Base-by-base conservation (phyloP, 2,888 invertebrate species). In the Chrysomela aeneicollis region DNA sequence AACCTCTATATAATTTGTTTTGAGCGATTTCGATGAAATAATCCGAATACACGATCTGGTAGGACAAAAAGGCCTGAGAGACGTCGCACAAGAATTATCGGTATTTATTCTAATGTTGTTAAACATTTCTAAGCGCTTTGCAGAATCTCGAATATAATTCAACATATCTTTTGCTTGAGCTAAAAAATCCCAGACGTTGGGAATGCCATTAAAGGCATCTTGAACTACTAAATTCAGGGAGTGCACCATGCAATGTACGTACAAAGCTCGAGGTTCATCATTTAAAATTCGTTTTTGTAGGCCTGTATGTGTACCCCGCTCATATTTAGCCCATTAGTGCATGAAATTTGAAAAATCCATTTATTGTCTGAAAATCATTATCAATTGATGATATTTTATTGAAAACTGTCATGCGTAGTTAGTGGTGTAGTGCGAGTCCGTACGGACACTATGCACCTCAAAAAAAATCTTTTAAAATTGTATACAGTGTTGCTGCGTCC, bases 281-380 rank as follows among this genome's bases (percentile, higher is more conserved):
- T 35, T 30, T 21, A 21, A 3, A 21, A 64, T 46, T 59, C 32
- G 10, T 59, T 9, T 53, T 59, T 64, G 52, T 2, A 59, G 5
- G 32, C 52, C 63, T 12, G 15, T 46, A 17, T 46, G 5, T 26
- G 12, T 4, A 15, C 59, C 63, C 26, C 42, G 19, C 12, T 59
- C 52, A 47, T 63, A 59, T 12, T 59, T 42, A 22, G 59, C 63
- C 12, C 59, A n/a, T n/a, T n/a, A n/a, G n/a, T n/a, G n/a, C n/a
- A n/a, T n/a, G n/a, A n/a, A n/a, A n/a, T n/a, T n/a, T n/a, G n/a
- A n/a, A n/a, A n/a, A n/a, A n/a, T n/a, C n/a, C n/a, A n/a, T n/a
- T n/a, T n/a, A n/a, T n/a, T n/a, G n/a, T n/a, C n/a, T n/a, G n/a
- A n/a, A n/a, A n/a, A n/a, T n/a, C n/a, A n/a, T n/a, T n/a, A n/a